phyloP scores from a whole-genome alignment of 2,888 invertebrate species.

The Stegophylla sp. region DNA sequence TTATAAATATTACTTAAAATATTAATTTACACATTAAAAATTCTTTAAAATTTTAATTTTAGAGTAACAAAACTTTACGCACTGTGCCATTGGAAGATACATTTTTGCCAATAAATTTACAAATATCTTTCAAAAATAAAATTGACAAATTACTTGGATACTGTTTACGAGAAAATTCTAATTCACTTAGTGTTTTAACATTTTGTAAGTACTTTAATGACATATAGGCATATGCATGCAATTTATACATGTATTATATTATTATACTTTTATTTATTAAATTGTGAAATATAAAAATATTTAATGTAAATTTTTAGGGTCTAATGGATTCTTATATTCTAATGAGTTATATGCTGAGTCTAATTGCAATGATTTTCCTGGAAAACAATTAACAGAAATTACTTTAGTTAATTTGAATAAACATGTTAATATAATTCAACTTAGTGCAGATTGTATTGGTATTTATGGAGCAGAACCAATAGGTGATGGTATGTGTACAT shows the following conservation, averaged over 20 bases:
- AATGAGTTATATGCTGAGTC: conserved; percentile 32
- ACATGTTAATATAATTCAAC: conserved; percentile 41
- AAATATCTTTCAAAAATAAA: conserved; percentile 40
- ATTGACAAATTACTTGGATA: conserved; percentile 44
- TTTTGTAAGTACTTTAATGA: conserved; percentile 49
- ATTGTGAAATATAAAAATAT: neutral
- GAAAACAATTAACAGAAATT: conserved; percentile 40
- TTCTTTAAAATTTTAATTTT: conserved; percentile 5
- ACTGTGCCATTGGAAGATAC: conserved; percentile 44
- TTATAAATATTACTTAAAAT: neutral
- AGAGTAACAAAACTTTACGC: conserved; percentile 49
- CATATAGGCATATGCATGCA: neutral
- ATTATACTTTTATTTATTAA: neutral
- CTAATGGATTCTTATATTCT: conserved; percentile 51
- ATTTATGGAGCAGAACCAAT: conserved; percentile 54
- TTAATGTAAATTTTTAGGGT: conserved; percentile 17
- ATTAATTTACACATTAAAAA: neutral
- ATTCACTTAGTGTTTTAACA: conserved; percentile 42
- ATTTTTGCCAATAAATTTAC: conserved; percentile 49
- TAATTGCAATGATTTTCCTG: conserved; percentile 36
- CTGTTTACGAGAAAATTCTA: conserved; percentile 48
- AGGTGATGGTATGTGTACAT: conserved; percentile 25
- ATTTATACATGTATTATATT: neutral
- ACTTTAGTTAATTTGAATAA: conserved; percentile 42
- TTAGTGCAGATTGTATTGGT: conserved; percentile 48